Evolutionary conservation across 37 sponge, comb jelly and placozoan genomes (phyloP), one percentile per base, ranked within the genome.

Genomic region (Mnemiopsis leidyi): DNA sequence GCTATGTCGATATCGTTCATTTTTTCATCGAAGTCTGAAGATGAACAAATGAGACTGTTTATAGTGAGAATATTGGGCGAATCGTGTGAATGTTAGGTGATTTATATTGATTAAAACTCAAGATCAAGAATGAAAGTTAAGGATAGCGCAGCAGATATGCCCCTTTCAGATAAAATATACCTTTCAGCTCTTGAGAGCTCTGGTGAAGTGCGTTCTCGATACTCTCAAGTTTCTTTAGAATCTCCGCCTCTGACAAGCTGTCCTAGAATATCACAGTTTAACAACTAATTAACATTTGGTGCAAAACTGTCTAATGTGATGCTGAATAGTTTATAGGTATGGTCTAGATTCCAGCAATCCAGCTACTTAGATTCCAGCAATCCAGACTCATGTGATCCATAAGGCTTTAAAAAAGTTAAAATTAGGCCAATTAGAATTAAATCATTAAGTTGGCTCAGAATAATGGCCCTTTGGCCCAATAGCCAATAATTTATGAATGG

Each of bases 181-280:
- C 90, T 39, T 85, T 33, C 21, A 85, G 33, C 26, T 38, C 90
- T 37, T 39, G 9, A n/a, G 61, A 38, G 61, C 61, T 38, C 36
- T 38, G 38, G 24, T 85, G n/a, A 1, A 85, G 24, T 13, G 90
- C 90, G 28, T 85, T 0, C n/a, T 85, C 90, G 23, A 85, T 85
- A 33, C 36, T 85, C 25, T 85, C 90, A 28, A 85, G 35, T 29
- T 85, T 38, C 48, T 40, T 85, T 23, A 85, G 48, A 1, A 85
- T 40, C n/a, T 85, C 90, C 40, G 40, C 90, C 21, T 85, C 61
- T n/a, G 90, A 85, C 25, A 85, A 40, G 48, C 90, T 85, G 40
- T 40, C 90, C 28, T 48, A 13, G 13, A 48, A 48, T 48, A 13
- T 48, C n/a, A n/a, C n/a, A n/a, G n/a, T n/a, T n/a, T n/a, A n/a